A percentile compares a stretch with the other conserved stretches of the same genome.
Evolutionary conservation across 2,888 invertebrate species (phyloP).

Genomic region (Andricus quercusramuli): DNA sequence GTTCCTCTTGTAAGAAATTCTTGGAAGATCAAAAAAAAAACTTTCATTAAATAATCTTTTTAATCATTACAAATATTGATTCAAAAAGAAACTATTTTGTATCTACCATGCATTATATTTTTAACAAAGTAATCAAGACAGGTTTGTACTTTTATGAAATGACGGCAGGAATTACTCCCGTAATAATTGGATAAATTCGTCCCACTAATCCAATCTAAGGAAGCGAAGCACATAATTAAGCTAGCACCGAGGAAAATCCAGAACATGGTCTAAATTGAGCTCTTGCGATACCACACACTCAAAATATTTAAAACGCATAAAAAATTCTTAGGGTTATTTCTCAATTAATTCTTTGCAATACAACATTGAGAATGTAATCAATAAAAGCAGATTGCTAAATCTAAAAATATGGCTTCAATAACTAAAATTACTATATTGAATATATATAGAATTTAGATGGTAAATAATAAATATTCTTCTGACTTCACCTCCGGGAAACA

Average conservation of each 20-base stretch:
- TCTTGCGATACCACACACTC: not conserved
- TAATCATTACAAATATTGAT: not conserved
- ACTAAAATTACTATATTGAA: no score
- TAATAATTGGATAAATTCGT: slow-evolving; percentile 23
- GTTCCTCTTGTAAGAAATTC: not conserved
- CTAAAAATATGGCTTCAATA: no score
- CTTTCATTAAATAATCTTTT: not conserved
- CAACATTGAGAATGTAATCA: no score
- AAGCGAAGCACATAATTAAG: slow-evolving; percentile 50
- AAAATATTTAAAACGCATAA: not conserved
- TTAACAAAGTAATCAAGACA: not conserved
- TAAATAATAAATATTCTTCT: no score
- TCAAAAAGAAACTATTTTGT: not conserved
- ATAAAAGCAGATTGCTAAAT: no score
- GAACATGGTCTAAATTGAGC: not conserved
- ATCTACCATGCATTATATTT: not conserved
- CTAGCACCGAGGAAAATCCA: not conserved
- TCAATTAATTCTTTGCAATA: no score
- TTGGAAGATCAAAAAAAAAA: not conserved
- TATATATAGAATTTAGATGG: no score
- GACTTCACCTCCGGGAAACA: no score
- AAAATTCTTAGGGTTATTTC: not conserved
- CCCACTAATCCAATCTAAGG: slow-evolving; percentile 49
- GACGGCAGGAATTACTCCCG: not conserved
- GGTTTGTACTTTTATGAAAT: not conserved